Conservation (phyloP, 1,140 invertebrate genomes). For the Steinernema feltiae region DNA sequence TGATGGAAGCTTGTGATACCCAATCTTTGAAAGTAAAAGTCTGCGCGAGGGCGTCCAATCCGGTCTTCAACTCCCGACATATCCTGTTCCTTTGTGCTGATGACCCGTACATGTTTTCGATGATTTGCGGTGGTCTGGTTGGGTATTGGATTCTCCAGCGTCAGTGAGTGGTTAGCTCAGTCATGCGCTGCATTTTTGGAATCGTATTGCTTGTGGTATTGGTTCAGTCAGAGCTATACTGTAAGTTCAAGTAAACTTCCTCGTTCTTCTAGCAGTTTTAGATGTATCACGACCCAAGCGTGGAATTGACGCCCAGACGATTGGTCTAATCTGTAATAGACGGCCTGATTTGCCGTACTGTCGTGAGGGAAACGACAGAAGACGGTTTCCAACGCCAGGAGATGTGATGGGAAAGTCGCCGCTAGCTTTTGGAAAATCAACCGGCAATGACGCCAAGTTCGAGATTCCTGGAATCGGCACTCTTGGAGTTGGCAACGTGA, state of each 20-base stretch:
- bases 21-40: slow-evolving; percentile 10
- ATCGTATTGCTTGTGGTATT: neutral
- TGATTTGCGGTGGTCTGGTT: neutral
- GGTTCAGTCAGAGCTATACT: neutral
- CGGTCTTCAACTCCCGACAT: neutral
- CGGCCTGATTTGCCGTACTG: neutral
- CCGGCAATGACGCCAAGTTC: slow-evolving; percentile 21
- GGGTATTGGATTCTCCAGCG: neutral
- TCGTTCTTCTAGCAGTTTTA: neutral
- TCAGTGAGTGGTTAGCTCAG: neutral
- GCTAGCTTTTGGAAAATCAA: slow-evolving; percentile 22
- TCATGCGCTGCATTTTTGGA: slow-evolving; percentile 11
- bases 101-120: slow-evolving; percentile 11
- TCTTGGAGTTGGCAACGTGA: slow-evolving; percentile 8
- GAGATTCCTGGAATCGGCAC: slow-evolving; percentile 22
- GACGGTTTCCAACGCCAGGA: neutral
- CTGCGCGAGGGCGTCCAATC: neutral
- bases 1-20: too few relatives aligned
- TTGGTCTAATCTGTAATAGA: neutral
- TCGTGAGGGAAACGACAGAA: neutral
- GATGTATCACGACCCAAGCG: neutral
- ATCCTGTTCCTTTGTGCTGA: slow-evolving; percentile 13
- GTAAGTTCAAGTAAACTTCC: neutral
- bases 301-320: neutral
- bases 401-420: neutral